Percentiles rank a stretch among this genome's conserved stretches.
Evolutionary conservation across 2,888 invertebrate species (phyloP).

Genomic region (Drosophila lacicola): DNA sequence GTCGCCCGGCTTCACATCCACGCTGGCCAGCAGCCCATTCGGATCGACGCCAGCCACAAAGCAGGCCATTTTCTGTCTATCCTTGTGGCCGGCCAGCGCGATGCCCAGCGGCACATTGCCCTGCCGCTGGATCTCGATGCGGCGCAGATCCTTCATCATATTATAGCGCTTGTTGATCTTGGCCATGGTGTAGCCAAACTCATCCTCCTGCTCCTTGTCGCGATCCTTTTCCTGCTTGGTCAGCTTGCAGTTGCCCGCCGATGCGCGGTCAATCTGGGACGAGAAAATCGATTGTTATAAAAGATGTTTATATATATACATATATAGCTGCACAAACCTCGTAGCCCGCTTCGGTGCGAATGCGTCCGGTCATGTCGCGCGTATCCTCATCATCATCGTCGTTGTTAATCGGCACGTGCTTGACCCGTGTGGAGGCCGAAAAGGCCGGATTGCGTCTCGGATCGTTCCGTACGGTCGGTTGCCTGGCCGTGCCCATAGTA

Average conservation of each 20-base stretch:
- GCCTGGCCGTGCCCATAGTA: slow-evolving; percentile 40
- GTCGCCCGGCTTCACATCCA: slow-evolving; percentile 94
- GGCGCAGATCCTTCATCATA: slow-evolving; percentile 89
- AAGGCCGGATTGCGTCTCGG: slow-evolving; percentile 66
- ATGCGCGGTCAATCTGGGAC: slow-evolving; percentile 93
- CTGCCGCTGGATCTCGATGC: slow-evolving; percentile 89
- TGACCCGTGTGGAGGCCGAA: slow-evolving; percentile 66
- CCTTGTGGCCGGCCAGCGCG: slow-evolving; percentile 96
- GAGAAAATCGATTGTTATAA: neutral
- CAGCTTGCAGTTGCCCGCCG: slow-evolving; percentile 93
- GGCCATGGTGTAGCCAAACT: slow-evolving; percentile 96
- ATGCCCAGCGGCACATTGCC: slow-evolving; percentile 93
- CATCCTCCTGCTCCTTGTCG: slow-evolving; percentile 95
- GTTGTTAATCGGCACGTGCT: slow-evolving; percentile 52
- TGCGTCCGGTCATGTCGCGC: slow-evolving; percentile 92
- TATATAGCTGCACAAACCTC: slow-evolving; percentile 86
- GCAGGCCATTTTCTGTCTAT: slow-evolving; percentile 97
- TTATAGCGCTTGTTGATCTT: slow-evolving; percentile 97
- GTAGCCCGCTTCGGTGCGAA: slow-evolving; percentile 90
- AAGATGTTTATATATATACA: neutral
- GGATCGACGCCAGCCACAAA: slow-evolving; percentile 98
- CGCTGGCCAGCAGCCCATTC: slow-evolving; percentile 91
- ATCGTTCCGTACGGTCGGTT: slow-evolving; percentile 53
- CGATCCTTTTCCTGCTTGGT: slow-evolving; percentile 91
- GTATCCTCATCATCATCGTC: slow-evolving; percentile 90